phyloP scores from a whole-genome alignment of 1,140 invertebrate genomes.

The Bombus difficillimus region DNA sequence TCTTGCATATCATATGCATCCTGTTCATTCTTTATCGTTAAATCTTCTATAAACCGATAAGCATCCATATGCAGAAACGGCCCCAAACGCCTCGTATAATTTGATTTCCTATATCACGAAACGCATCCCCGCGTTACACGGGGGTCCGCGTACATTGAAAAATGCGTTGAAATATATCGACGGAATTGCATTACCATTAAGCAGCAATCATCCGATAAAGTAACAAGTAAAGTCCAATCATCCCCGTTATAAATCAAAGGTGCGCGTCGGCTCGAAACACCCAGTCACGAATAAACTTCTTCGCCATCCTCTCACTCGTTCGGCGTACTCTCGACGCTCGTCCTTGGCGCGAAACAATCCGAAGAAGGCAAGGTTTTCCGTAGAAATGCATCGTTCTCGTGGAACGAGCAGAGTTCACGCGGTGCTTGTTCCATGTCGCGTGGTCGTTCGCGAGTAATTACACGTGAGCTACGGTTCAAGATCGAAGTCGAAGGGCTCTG shows the following conservation, averaged over 20 bases:
- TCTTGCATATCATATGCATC: too few species aligned
- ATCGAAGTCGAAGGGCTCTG: slow-evolving; percentile 46
- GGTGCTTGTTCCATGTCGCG: slow-evolving; percentile 22
- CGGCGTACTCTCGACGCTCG: not conserved
- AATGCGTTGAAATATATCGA: not conserved
- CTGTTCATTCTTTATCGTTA: too few species aligned
- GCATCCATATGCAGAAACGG: too few species aligned
- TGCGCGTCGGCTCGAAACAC: not conserved
- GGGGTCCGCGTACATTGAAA: too few species aligned
- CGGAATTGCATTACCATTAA: not conserved
- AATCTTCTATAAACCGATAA: too few species aligned
- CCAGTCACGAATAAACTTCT: not conserved
- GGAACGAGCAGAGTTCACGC: not conserved
- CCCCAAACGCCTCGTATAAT: too few species aligned
- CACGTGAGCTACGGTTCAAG: slow-evolving; percentile 21
- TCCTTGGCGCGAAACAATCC: not conserved
- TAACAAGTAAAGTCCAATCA: not conserved
- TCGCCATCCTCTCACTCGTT: not conserved
- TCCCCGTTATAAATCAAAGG: not conserved
- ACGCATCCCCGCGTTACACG: too few species aligned
- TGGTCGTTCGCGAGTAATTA: slow-evolving; percentile 55
- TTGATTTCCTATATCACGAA: not conserved
- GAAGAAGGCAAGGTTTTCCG: not conserved
- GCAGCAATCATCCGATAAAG: not conserved
- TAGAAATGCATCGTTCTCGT: slow-evolving; percentile 1